Percentiles rank a stretch among this genome's conserved stretches.
phyloP scores from a whole-genome alignment of 2,888 invertebrate species.

The Acrobeloides nanus region DNA sequence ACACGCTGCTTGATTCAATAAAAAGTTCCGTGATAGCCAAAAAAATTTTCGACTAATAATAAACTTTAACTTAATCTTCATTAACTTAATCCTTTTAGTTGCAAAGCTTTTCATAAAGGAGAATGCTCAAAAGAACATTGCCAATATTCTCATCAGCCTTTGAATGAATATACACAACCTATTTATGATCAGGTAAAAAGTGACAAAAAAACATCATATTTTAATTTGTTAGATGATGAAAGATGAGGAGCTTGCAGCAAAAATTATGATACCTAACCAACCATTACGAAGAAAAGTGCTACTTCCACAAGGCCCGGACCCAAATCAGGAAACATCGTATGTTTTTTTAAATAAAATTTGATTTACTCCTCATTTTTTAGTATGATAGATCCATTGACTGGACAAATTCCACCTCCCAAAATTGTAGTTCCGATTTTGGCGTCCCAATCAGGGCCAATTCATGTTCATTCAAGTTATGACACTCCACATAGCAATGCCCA shows the following conservation, averaged over 20 bases:
- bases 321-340: background rate
- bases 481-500: too few relatives aligned
- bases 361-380: background rate
- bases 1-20: too few relatives aligned
- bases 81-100: conserved; percentile 16
- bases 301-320: conserved; percentile 23
- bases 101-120: conserved; percentile 46
- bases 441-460: background rate
- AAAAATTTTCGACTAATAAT: too few relatives aligned
- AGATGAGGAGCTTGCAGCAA: conserved; percentile 26
- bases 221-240: conserved; percentile 24
- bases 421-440: conserved; percentile 15
- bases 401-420: conserved; percentile 14
- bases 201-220: conserved; percentile 5
- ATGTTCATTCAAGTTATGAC: background rate
- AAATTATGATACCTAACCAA: conserved; percentile 16
- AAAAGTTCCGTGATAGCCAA: too few relatives aligned
- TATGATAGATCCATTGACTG: conserved; percentile 4
- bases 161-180: conserved; percentile 46
- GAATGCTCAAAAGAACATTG: conserved; percentile 45
- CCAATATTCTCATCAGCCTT: conserved; percentile 46
- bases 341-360: background rate
- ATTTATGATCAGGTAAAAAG: conserved; percentile 41
- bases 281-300: conserved; percentile 36
- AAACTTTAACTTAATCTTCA: too few relatives aligned